A percentile compares a stretch with the other conserved stretches of the same genome.
phyloP scores from a whole-genome alignment of 2,888 invertebrate genomes.

The Eristalinus aeneus region DNA sequence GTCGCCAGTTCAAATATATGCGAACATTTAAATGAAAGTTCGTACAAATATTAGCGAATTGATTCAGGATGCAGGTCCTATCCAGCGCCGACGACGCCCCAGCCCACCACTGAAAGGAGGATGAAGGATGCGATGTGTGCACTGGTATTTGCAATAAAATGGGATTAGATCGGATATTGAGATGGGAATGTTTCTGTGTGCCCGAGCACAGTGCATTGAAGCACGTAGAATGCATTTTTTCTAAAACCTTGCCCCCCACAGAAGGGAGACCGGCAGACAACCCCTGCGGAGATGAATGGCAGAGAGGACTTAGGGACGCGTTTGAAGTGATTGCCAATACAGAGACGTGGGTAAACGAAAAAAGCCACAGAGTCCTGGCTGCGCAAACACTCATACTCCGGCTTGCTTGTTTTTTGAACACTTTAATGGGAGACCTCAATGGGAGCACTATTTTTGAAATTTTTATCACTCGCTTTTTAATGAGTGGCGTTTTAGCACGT shows the following conservation, averaged over 20 bases:
- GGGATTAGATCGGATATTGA: constrained; percentile 68
- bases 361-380: neutral
- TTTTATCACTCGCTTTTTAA: neutral
- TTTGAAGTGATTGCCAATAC: constrained; percentile 44
- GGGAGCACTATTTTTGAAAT: neutral
- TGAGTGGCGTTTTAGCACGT: neutral
- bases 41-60: constrained; percentile 68
- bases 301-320: constrained; percentile 12
- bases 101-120: neutral
- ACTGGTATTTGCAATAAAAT: constrained; percentile 68
- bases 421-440: neutral
- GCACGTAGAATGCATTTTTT: constrained; percentile 51
- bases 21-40: constrained; percentile 62
- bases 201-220: constrained; percentile 23
- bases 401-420: neutral
- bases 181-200: constrained; percentile 27
- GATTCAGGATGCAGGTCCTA: constrained; percentile 62
- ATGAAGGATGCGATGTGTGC: constrained; percentile 36
- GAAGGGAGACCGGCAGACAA: neutral
- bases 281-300: neutral
- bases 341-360: constrained; percentile 12
- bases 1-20: constrained; percentile 42
- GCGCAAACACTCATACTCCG: neutral
- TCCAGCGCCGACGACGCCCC: neutral
- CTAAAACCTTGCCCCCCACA: neutral